Conservation (phyloP, 2,888 invertebrate genomes). For the Caenorhabditis uteleia region DNA sequence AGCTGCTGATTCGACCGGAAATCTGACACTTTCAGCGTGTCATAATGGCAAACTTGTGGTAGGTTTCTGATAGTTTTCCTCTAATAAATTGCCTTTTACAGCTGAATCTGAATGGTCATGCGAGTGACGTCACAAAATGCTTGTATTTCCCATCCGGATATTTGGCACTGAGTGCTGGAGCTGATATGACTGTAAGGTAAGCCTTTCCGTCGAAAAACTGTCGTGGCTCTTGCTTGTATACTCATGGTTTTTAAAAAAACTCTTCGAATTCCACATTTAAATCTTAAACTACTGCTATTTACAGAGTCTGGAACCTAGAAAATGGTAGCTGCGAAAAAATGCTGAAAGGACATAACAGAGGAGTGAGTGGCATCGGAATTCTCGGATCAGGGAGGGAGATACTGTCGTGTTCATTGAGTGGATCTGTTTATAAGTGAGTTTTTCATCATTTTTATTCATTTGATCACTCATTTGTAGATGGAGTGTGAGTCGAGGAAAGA, state of each 20-base stretch:
- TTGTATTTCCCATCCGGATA: conserved; percentile 79
- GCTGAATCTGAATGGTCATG: conserved; percentile 76
- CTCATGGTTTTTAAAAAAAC: too few species aligned
- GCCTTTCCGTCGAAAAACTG: too few species aligned
- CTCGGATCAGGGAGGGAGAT: conserved; percentile 79
- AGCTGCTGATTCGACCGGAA: conserved; percentile 20
- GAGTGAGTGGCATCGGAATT: conserved; percentile 76
- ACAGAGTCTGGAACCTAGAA: conserved; percentile 79
- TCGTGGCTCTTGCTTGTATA: too few species aligned
- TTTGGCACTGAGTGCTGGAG: conserved; percentile 78
- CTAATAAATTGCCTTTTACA: conserved; percentile 33
- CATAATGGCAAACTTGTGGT: neutral
- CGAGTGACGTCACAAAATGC: conserved; percentile 78
- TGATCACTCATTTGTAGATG: too few species aligned
- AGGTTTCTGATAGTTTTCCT: neutral
- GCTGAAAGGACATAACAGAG: conserved; percentile 76
- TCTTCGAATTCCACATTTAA: too few species aligned
- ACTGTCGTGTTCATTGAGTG: conserved; percentile 79
- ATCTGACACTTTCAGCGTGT: conserved; percentile 2
- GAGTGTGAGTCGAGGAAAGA: conserved; percentile 25
- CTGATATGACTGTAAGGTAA: conserved; percentile 75
- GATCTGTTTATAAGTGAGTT: conserved; percentile 71
- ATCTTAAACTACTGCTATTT: neutral
- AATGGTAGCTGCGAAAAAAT: conserved; percentile 78
- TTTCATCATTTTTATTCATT: too few species aligned